These are phyloP conservation scores for Ceyx erithaca DNA, from an alignment of 2,797 vertebrate genomes.

Conservation along the genomic window DNA sequence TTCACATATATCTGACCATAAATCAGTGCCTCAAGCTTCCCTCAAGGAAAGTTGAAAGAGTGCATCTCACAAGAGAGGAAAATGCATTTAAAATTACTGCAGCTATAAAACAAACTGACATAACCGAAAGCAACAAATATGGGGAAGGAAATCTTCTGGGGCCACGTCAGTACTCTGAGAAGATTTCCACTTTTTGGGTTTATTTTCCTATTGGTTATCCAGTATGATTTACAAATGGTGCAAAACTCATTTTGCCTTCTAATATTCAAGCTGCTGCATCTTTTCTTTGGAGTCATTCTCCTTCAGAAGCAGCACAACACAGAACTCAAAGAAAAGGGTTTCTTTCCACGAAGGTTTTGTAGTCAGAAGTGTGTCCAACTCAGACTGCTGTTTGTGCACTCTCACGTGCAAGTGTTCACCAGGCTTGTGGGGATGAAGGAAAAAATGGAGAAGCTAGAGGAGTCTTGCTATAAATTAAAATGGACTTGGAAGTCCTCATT, in stretches of 20 bases:
- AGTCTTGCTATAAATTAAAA: too few species aligned
- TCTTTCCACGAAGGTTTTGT: too few species aligned
- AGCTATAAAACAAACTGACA: conserved; percentile 76
- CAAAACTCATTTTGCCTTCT: too few species aligned
- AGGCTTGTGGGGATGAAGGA: too few species aligned
- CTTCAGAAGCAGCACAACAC: too few species aligned
- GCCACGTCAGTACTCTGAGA: conserved; percentile 48
- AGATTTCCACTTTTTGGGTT: conserved; percentile 68
- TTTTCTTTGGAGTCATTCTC: too few species aligned
- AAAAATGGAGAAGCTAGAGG: too few species aligned
- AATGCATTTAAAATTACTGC: conserved; percentile 77
- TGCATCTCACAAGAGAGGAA: conserved; percentile 73
- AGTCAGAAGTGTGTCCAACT: too few species aligned
- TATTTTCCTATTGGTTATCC: conserved; percentile 66
- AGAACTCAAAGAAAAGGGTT: too few species aligned
- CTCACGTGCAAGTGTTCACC: too few species aligned
- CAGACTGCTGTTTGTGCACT: too few species aligned
- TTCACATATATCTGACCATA: conserved; percentile 58
- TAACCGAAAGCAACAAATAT: conserved; percentile 75
- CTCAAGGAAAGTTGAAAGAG: conserved; percentile 76
- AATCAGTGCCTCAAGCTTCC: conserved; percentile 71
- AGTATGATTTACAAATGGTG: conserved; percentile 42
- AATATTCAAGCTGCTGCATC: too few species aligned
- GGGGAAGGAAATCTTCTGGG: conserved; percentile 43
- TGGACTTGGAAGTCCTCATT: background rate